Evolutionary conservation across 2,888 invertebrate species (phyloP).

Genomic region (Tetrapedia diversipes): DNA sequence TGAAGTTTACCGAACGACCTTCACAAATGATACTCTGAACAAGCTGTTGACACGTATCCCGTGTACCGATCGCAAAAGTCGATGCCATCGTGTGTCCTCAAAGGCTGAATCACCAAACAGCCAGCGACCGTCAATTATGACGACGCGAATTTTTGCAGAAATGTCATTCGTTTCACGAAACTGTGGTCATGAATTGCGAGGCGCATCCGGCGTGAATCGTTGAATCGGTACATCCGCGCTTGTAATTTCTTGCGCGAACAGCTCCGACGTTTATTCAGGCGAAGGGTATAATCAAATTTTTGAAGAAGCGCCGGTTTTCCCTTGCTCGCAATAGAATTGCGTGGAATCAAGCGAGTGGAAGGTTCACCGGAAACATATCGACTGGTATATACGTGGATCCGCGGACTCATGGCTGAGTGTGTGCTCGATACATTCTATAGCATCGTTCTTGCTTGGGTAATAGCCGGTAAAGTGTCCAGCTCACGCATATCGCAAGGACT

Average conservation of each 20-base stretch:
- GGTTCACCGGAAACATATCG: conserved; percentile 36
- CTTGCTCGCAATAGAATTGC: conserved; percentile 16
- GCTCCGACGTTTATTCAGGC: background rate
- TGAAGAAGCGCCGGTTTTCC: conserved; percentile 9
- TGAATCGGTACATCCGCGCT: conserved; percentile 9
- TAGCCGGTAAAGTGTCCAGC: conserved; percentile 49
- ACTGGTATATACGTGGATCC: conserved; percentile 28
- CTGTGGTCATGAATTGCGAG: conserved; percentile 24
- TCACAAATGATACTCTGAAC: too few species aligned
- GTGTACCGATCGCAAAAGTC: background rate
- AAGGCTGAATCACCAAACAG: conserved; percentile 6
- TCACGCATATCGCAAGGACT: conserved; percentile 37
- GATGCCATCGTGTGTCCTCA: background rate
- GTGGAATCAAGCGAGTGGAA: conserved; percentile 32
- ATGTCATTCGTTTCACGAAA: conserved; percentile 16
- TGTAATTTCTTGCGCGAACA: background rate
- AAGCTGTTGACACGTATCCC: too few species aligned
- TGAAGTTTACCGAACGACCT: background rate
- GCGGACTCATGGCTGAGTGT: background rate
- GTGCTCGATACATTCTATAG: conserved; percentile 15
- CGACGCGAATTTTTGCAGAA: conserved; percentile 20
- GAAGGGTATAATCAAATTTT: conserved; percentile 45
- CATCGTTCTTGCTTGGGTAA: conserved; percentile 35
- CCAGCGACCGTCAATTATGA: conserved; percentile 15
- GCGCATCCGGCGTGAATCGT: conserved; percentile 14